Evolutionary conservation across 2,888 invertebrate genomes (phyloP).

Genomic region (Cosmorhoe ocellata): DNA sequence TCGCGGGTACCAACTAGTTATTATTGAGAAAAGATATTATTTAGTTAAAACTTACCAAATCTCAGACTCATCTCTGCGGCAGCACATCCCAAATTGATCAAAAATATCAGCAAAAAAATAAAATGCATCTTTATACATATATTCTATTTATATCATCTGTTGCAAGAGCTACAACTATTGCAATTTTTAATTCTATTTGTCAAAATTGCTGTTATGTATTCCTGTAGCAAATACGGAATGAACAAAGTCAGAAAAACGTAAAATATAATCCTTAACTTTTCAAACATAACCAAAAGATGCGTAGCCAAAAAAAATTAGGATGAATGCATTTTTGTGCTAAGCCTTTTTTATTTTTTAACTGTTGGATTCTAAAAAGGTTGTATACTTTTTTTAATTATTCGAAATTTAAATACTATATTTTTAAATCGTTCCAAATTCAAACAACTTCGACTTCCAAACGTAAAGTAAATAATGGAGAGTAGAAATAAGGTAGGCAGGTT

Average conservation of each 20-base stretch:
- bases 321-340: constrained; percentile 7
- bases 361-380: constrained; percentile 3
- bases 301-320: too few species aligned
- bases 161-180: constrained; percentile 50
- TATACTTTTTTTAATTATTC: too few species aligned
- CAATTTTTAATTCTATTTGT: constrained; percentile 61
- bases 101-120: constrained; percentile 47
- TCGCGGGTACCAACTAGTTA: too few species aligned
- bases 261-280: constrained; percentile 68
- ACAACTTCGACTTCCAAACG: neutral
- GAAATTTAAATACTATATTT: neutral
- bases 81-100: constrained; percentile 58
- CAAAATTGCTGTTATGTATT: constrained; percentile 70
- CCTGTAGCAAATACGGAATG: constrained; percentile 71
- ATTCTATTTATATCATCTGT: constrained; percentile 33
- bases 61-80: constrained; percentile 63
- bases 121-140: constrained; percentile 47
- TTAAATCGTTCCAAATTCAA: too few species aligned
- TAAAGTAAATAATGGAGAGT: constrained; percentile 19
- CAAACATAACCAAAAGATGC: constrained; percentile 54
- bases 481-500: constrained; percentile 8
- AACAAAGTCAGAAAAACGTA: constrained; percentile 64
- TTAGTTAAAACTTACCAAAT: constrained; percentile 57
- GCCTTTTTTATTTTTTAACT: neutral
- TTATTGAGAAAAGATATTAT: too few species aligned